Conservation (phyloP, 2,888 invertebrate species). For the Synergus laeviventris region DNA sequence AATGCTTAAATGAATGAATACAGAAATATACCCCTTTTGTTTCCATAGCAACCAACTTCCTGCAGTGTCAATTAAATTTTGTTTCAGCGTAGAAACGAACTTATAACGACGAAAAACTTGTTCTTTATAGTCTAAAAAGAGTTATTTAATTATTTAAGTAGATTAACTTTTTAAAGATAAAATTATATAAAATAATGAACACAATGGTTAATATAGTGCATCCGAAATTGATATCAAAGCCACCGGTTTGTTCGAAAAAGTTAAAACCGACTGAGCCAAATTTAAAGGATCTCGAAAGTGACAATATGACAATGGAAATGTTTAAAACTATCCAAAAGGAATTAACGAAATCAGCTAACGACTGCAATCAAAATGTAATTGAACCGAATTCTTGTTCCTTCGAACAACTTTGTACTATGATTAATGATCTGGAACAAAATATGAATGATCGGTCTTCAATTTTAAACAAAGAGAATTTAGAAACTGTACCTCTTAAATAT, state of each 20-base stretch:
- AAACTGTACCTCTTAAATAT: slow-evolving; percentile 43
- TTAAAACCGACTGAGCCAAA: slow-evolving; percentile 30
- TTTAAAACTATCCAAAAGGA: slow-evolving; percentile 41
- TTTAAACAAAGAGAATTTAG: slow-evolving; percentile 14
- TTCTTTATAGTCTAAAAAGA: neutral
- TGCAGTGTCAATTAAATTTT: neutral
- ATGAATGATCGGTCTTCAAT: slow-evolving; percentile 41
- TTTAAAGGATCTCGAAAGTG: slow-evolving; percentile 11
- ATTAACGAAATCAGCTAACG: slow-evolving; percentile 51
- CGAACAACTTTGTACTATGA: slow-evolving; percentile 67
- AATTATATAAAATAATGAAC: neutral
- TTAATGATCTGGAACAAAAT: slow-evolving; percentile 64
- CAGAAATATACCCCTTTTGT: slow-evolving; percentile 8
- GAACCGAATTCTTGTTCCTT: slow-evolving; percentile 63
- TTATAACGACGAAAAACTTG: neutral
- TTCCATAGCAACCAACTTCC: slow-evolving; percentile 29
- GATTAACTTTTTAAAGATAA: neutral
- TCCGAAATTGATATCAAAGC: slow-evolving; percentile 59
- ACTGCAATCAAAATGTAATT: slow-evolving; percentile 67
- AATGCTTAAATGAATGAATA: neutral
- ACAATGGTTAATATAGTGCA: slow-evolving; percentile 61
- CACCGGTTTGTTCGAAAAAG: slow-evolving; percentile 53
- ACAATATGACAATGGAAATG: slow-evolving; percentile 36
- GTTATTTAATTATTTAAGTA: neutral
- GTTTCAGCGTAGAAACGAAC: neutral